A percentile compares a stretch with the other conserved stretches of the same genome.
phyloP scores from a whole-genome alignment of 2,888 invertebrate genomes.

The Acanthosepion esculentum region DNA sequence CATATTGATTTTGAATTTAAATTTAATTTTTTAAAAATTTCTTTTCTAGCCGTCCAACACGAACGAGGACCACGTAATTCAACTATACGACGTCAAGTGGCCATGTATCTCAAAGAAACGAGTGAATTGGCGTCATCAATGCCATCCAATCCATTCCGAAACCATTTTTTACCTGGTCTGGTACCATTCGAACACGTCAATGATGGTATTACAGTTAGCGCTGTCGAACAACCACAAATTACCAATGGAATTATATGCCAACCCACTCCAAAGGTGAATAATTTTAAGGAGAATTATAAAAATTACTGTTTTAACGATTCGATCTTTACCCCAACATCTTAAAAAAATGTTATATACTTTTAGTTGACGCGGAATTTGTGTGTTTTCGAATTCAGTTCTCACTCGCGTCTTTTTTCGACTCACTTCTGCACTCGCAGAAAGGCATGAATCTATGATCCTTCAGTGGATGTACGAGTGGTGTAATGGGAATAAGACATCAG shows the following conservation, averaged over 20 bases:
- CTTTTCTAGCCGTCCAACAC: conserved; percentile 92
- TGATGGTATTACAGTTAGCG: conserved; percentile 67
- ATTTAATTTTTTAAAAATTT: background rate
- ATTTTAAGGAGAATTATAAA: background rate
- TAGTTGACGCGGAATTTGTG: too few relatives aligned
- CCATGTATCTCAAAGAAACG: conserved; percentile 83
- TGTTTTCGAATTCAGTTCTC: too few relatives aligned
- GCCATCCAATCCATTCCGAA: conserved; percentile 63
- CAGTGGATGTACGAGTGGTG: too few relatives aligned
- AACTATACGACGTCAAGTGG: conserved; percentile 93
- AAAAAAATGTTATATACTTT: too few relatives aligned
- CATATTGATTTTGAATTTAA: background rate
- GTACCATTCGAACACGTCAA: conserved; percentile 60
- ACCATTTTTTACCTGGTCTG: conserved; percentile 67
- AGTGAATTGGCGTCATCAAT: conserved; percentile 67
- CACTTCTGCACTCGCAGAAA: too few relatives aligned
- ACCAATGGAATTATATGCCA: conserved; percentile 66
- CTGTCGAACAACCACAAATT: conserved; percentile 63
- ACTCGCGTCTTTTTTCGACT: too few relatives aligned
- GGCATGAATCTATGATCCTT: too few relatives aligned
- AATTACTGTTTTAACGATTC: too few relatives aligned
- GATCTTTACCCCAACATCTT: too few relatives aligned
- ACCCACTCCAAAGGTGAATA: conserved; percentile 77
- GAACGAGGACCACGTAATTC: conserved; percentile 97
- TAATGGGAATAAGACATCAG: too few relatives aligned